Evolutionary conservation across 1,140 invertebrate species (phyloP), one percentile per base, ranked within the genome.

Genomic region (Oedothorax gibbosus): DNA sequence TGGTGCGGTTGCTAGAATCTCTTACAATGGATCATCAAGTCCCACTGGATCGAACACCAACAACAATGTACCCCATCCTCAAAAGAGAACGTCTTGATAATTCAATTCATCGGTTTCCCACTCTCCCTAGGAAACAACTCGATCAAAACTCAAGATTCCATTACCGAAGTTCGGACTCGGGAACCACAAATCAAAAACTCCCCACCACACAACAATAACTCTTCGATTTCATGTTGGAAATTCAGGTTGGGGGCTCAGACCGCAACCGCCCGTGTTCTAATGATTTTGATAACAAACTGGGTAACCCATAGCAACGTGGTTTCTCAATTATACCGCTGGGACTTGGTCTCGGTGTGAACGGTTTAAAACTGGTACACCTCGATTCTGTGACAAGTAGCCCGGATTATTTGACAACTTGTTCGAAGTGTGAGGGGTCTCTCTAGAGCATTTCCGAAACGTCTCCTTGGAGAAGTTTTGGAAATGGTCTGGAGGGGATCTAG

Each of bases 221-320:
- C 49, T 54, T 64, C 18, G n/a, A 51, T 62, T 69, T 50, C 10
- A 14, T 49, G 69, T 53, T 71, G 51, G 69, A 69, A 69, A 69
- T 68, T 35, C 35, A 35, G 35, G 35, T 35, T 35, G 35, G 35
- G 35, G 35, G 68, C 49, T 71, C 68, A 71, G 15, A 15, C 53
- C 53, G 35, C 68, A 35, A 35, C 35, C 35, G 35, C 35, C 35
- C 11, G 68, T 14, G 49, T 11, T 35, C 35, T 77, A 71, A 82
- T 50, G 68, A 65, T 73, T 73, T 51, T 73, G 69, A 64, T 73
- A 82, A 82, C 80, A 82, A 82, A 82, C 80, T 73, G 12, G 49
- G 80, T 82, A 73, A 82, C 80, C 80, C 69, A 73, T 82, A 51
- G 80, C 80, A 82, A 82, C 80, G 54, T 21, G 54, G 51, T 20